These are phyloP conservation scores for Paramuricea clavata DNA, from an alignment of 92 coral and sea anemone species.

Conservation along the genomic window DNA sequence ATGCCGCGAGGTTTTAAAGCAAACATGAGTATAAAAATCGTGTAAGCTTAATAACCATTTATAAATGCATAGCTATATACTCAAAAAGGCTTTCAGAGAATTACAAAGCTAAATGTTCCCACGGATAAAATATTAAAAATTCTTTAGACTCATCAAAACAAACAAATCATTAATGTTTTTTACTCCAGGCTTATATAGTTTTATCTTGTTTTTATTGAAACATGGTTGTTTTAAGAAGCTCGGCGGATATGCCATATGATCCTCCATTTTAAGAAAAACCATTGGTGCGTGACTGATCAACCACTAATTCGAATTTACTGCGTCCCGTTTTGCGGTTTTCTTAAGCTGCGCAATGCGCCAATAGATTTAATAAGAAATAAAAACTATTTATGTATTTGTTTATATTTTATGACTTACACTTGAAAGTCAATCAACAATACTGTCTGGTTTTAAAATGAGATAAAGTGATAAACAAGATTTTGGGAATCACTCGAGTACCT, in stretches of 20 bases:
- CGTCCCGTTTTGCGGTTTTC: neutral
- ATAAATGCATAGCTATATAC: too few species aligned
- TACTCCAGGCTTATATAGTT: neutral
- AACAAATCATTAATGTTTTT: neutral
- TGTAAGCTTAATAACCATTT: too few species aligned
- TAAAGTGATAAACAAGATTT: neutral
- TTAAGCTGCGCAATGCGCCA: constrained; percentile 3
- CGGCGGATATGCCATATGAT: neutral
- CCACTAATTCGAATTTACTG: neutral
- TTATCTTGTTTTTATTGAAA: neutral
- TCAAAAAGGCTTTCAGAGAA: neutral
- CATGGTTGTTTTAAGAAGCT: neutral
- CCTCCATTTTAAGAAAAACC: neutral
- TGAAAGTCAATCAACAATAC: neutral
- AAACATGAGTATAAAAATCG: neutral
- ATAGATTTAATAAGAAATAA: neutral
- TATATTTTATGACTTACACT: neutral
- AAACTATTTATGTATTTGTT: neutral
- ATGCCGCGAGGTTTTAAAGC: neutral
- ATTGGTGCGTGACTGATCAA: neutral
- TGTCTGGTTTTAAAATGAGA: neutral
- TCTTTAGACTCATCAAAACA: neutral
- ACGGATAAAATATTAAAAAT: neutral
- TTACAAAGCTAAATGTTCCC: neutral
- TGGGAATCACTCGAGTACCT: neutral